Percentiles rank a stretch among this genome's conserved stretches.
Conservation (phyloP, 2,888 invertebrate species). For the Tridacna gigas region DNA sequence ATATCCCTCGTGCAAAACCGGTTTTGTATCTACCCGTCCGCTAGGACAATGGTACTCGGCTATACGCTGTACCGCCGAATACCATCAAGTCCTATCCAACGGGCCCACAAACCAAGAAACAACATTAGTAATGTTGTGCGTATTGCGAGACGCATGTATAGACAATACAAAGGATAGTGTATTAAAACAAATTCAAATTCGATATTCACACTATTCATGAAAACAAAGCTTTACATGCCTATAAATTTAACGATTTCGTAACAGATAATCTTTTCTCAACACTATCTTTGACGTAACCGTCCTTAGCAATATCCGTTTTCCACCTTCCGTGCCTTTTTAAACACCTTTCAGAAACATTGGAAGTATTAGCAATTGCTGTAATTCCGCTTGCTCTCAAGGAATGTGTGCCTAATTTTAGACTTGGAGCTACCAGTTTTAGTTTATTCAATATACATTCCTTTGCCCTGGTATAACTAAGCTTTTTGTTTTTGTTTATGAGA, state of each 20-base stretch:
- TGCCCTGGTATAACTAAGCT: slow-evolving; percentile 39
- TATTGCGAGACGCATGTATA: no score
- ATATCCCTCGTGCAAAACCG: slow-evolving; percentile 1
- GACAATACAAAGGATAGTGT: no score
- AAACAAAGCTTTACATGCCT: no score
- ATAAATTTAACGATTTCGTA: no score
- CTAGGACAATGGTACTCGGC: slow-evolving; percentile 8
- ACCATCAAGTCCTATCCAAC: neutral
- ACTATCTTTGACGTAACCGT: slow-evolving; percentile 36
- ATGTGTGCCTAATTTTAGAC: slow-evolving; percentile 38
- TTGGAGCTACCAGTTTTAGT: slow-evolving; percentile 37
- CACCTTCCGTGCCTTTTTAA: slow-evolving; percentile 47
- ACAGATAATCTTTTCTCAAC: slow-evolving; percentile 10
- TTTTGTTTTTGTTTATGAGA: slow-evolving; percentile 24
- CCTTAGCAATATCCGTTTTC: slow-evolving; percentile 37
- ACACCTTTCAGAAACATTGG: slow-evolving; percentile 31
- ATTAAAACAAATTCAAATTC: no score
- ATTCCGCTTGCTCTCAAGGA: slow-evolving; percentile 38
- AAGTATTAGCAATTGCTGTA: slow-evolving; percentile 18
- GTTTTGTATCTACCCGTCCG: neutral
- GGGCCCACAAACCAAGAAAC: neutral
- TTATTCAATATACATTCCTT: slow-evolving; percentile 31
- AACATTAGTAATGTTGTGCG: no score
- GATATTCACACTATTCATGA: no score
- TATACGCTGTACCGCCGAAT: slow-evolving; percentile 5